These are phyloP conservation scores for Miniopterus natalensis DNA, from an alignment of 2,113 vertebrate genomes.

Conservation along the genomic window DNA sequence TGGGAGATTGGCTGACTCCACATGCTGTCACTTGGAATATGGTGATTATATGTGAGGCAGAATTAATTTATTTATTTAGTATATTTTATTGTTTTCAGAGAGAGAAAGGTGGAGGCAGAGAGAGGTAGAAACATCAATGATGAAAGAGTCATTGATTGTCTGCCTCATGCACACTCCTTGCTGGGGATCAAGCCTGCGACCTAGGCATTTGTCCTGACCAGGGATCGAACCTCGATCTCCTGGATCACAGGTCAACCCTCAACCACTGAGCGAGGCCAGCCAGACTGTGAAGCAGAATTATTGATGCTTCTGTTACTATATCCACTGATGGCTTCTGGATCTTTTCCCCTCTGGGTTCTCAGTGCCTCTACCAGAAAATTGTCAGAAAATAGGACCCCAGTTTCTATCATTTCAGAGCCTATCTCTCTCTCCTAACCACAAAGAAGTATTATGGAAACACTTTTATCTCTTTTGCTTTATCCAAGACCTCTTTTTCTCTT, in stretches of 20 bases:
- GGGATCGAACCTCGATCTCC: too few relatives aligned
- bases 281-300: not conserved
- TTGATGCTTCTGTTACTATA: not conserved
- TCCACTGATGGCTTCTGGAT: not conserved
- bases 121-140: too few relatives aligned
- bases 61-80: not conserved
- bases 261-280: too few relatives aligned
- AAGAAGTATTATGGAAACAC: not conserved
- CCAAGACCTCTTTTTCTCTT: not conserved
- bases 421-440: not conserved
- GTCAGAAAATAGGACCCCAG: not conserved
- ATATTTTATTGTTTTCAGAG: too few relatives aligned
- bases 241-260: too few relatives aligned
- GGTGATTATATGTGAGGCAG: not conserved
- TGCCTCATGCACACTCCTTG: too few relatives aligned
- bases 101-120: too few relatives aligned
- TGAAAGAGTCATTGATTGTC: too few relatives aligned
- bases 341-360: not conserved
- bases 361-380: not conserved
- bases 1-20: not conserved
- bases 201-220: too few relatives aligned
- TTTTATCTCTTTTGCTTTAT: not conserved
- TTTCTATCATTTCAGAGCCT: not conserved
- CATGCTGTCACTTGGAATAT: not conserved
- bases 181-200: too few relatives aligned